These are phyloP conservation scores for Cephus cinctus DNA, from an alignment of 1,140 invertebrate genomes.

Conservation along the genomic window DNA sequence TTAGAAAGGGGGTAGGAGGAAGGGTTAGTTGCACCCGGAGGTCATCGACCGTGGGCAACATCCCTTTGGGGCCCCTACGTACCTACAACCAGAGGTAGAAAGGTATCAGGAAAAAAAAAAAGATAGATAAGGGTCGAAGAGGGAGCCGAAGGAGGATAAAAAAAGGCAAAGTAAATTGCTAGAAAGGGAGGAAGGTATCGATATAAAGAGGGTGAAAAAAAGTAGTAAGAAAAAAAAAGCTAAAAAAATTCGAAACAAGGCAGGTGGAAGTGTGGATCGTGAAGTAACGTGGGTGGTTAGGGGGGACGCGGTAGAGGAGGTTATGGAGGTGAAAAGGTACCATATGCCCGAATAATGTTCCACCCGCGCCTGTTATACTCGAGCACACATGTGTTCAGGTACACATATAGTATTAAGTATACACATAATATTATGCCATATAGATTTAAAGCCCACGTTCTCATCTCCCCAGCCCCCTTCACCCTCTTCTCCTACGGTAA, in stretches of 20 bases:
- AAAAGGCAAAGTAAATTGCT: conserved; percentile 14
- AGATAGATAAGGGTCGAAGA: conserved; percentile 21
- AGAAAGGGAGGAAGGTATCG: conserved; percentile 14
- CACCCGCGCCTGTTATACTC: conserved; percentile 45
- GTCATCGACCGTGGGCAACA: conserved; percentile 19
- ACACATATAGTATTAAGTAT: too few relatives aligned
- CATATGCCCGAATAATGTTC: conserved; percentile 51
- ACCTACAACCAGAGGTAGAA: too few relatives aligned
- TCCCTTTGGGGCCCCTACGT: background rate
- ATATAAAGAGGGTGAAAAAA: conserved; percentile 21
- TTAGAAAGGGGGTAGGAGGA: conserved; percentile 2
- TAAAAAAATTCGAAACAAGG: conserved; percentile 32
- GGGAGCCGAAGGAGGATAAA: conserved; percentile 29
- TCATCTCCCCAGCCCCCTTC: conserved; percentile 25
- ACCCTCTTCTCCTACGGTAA: conserved; percentile 33
- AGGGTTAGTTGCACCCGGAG: background rate
- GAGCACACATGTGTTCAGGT: too few relatives aligned
- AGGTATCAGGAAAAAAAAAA: too few relatives aligned
- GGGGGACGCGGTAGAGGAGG: conserved; percentile 22
- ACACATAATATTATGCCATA: too few relatives aligned
- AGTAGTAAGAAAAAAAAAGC: conserved; percentile 26
- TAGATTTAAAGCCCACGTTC: too few relatives aligned
- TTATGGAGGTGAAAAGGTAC: conserved; percentile 28
- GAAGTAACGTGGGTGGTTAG: background rate
- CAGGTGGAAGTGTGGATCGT: conserved; percentile 34